phyloP scores from a whole-genome alignment of 1,140 invertebrate genomes.

The Panagrolaimus sp. region DNA sequence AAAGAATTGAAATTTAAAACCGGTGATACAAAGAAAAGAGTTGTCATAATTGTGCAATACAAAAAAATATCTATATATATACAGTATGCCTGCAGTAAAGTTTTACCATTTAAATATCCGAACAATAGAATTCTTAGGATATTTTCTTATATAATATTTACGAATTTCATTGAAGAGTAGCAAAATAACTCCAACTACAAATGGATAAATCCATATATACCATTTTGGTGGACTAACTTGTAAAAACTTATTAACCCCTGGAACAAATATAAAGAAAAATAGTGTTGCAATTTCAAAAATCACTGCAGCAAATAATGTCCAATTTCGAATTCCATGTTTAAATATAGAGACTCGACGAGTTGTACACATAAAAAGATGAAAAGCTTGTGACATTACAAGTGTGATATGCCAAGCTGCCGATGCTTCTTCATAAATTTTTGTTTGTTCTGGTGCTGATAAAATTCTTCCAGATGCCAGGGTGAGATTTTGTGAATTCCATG shows the following conservation, averaged over 20 bases:
- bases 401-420: constrained; percentile 38
- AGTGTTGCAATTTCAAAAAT: background rate
- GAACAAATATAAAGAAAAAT: constrained; percentile 1
- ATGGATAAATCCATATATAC: constrained; percentile 5
- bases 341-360: constrained; percentile 17
- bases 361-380: constrained; percentile 22
- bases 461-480: constrained; percentile 1
- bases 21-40: too few species aligned
- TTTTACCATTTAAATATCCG: constrained; percentile 8
- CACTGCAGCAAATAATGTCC: background rate
- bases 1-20: too few species aligned
- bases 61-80: too few species aligned
- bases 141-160: constrained; percentile 5
- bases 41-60: too few species aligned
- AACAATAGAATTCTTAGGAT: background rate
- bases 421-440: constrained; percentile 23
- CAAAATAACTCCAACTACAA: background rate
- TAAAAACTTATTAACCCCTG: background rate
- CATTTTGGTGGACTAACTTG: background rate
- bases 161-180: constrained; percentile 9
- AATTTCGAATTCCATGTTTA: constrained; percentile 8
- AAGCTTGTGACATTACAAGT: constrained; percentile 28
- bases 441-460: constrained; percentile 12
- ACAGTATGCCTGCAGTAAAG: too few species aligned
- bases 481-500: constrained; percentile 8